These are phyloP conservation scores for Phodopus roborovskii DNA, from an alignment of 2,113 vertebrate genomes.

Conservation along the genomic window DNA sequence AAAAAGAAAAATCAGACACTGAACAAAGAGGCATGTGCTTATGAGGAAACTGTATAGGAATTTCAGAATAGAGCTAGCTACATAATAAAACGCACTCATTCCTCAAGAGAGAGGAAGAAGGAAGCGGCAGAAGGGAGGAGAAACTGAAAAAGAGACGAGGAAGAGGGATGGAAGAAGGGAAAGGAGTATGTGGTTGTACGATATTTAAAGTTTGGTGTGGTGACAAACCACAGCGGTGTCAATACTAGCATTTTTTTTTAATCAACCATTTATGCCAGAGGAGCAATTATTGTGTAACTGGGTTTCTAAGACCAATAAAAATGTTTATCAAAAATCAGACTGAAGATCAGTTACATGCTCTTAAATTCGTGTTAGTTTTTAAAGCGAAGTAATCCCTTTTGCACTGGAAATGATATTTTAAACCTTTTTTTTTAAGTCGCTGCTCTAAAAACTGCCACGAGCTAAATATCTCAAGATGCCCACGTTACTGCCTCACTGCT, in stretches of 20 bases:
- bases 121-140: not conserved
- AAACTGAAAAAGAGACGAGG: not conserved
- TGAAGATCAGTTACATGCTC: not conserved
- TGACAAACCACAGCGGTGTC: too few relatives aligned
- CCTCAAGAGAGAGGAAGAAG: not conserved
- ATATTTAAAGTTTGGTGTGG: not conserved
- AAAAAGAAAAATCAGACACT: not conserved
- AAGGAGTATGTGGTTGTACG: not conserved
- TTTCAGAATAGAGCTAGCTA: not conserved
- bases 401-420: not conserved
- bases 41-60: not conserved
- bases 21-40: too few relatives aligned
- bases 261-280: not conserved
- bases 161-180: not conserved
- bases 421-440: not conserved
- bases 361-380: not conserved
- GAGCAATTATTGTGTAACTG: not conserved
- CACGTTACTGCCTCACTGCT: not conserved
- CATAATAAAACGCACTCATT: too few relatives aligned
- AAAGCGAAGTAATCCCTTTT: not conserved
- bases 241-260: too few relatives aligned
- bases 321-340: not conserved
- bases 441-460: not conserved
- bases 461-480: not conserved
- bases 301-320: not conserved